Evolutionary conservation across 2,888 invertebrate species (phyloP).

Genomic region (Melanotus villosus): DNA sequence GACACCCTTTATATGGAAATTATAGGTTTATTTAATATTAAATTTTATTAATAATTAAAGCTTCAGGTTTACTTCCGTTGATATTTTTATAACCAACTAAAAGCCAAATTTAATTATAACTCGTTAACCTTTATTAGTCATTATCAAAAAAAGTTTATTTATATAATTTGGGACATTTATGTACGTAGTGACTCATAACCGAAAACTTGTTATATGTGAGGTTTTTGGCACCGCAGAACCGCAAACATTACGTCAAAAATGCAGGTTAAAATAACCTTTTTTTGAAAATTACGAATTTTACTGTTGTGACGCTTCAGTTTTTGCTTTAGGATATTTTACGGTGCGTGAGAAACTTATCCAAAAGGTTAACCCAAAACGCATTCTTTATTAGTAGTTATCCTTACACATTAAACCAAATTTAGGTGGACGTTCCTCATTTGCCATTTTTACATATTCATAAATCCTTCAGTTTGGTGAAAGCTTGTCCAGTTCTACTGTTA

Average conservation of each 20-base stretch:
- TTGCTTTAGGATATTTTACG: too few species aligned
- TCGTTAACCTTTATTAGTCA: not conserved
- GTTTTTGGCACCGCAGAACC: not conserved
- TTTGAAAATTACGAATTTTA: too few species aligned
- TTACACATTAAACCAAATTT: not conserved
- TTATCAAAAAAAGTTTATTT: not conserved
- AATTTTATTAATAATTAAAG: too few species aligned
- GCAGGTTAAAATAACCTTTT: not conserved
- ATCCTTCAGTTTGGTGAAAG: not conserved
- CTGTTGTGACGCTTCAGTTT: too few species aligned
- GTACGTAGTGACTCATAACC: not conserved
- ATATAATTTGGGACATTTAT: not conserved
- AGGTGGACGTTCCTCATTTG: not conserved
- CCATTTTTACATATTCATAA: not conserved
- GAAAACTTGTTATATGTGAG: not conserved
- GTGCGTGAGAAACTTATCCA: too few species aligned
- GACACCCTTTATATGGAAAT: too few species aligned
- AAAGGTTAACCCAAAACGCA: not conserved
- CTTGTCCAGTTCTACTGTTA: not conserved
- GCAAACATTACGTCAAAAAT: not conserved
- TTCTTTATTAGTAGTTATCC: not conserved
- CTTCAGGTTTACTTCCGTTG: too few species aligned
- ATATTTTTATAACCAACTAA: too few species aligned
- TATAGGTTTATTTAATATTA: too few species aligned
- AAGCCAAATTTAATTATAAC: not conserved